Percentiles rank a stretch among this genome's conserved stretches.
Conservation (phyloP, 1,140 invertebrate species). For the Pectinophora gossypiella region DNA sequence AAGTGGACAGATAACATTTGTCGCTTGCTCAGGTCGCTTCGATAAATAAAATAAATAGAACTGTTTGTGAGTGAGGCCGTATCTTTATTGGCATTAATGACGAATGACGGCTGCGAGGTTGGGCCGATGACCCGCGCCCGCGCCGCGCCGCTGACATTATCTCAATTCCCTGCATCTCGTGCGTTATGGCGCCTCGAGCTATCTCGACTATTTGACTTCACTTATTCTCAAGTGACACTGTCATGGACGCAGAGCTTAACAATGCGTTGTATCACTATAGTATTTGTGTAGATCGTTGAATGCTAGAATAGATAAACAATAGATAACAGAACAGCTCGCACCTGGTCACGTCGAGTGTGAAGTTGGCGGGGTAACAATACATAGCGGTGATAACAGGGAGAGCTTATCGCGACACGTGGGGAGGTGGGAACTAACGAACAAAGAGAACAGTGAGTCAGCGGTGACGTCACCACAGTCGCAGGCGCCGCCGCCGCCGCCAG, state of each 20-base stretch:
- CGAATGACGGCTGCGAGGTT: conserved; percentile 1
- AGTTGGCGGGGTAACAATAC: background rate
- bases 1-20: background rate
- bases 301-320: no score
- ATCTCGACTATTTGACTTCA: background rate
- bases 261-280: background rate
- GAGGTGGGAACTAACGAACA: conserved; percentile 1
- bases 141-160: background rate
- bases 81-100: conserved; percentile 5
- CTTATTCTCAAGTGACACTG: no score
- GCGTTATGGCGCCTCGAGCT: background rate
- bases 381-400: background rate
- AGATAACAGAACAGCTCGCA: background rate
- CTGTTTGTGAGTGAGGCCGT: background rate
- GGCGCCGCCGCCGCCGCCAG: no score
- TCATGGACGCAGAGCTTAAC: background rate
- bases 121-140: background rate
- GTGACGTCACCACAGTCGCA: background rate
- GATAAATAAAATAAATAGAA: background rate
- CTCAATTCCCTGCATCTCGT: background rate
- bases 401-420: background rate
- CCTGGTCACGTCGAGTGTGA: background rate
- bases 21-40: background rate
- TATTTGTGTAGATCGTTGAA: no score
- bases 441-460: background rate